phyloP scores from a whole-genome alignment of 2,888 invertebrate genomes.

The Hetaerina titia region DNA sequence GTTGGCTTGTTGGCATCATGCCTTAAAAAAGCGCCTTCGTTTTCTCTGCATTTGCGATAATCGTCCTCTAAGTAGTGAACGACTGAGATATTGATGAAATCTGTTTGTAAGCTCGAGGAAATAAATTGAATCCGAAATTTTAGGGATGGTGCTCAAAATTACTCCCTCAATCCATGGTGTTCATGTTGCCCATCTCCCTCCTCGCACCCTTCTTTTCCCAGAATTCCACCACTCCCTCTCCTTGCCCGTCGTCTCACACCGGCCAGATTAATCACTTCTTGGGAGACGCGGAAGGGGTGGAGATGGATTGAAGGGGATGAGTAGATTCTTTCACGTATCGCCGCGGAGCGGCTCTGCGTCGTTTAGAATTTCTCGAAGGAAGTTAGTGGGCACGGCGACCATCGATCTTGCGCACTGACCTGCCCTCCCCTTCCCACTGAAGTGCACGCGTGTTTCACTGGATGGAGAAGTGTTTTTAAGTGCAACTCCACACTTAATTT shows the following conservation, averaged over 20 bases:
- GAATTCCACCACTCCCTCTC: not conserved
- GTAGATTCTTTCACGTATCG: slow-evolving; percentile 14
- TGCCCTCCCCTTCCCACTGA: not conserved
- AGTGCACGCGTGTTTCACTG: not conserved
- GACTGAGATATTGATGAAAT: not conserved
- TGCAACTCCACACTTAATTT: too few relatives aligned
- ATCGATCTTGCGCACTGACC: not conserved
- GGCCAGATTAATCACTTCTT: not conserved
- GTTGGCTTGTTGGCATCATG: too few relatives aligned
- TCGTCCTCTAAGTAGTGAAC: not conserved
- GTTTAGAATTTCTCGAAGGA: not conserved
- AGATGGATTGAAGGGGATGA: not conserved
- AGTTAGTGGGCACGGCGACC: not conserved
- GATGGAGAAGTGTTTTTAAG: too few relatives aligned
- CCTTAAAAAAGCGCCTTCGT: too few relatives aligned
- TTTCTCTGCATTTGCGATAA: not conserved
- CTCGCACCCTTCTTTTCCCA: not conserved
- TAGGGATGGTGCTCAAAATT: not conserved
- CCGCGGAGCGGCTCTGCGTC: not conserved
- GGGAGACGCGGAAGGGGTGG: not conserved
- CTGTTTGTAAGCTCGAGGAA: not conserved
- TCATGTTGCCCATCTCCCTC: not conserved
- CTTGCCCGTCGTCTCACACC: not conserved
- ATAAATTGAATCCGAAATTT: not conserved
- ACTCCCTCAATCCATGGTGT: not conserved